Base-by-base conservation (phyloP, 2,888 invertebrate species). In the Apamea monoglypha region DNA sequence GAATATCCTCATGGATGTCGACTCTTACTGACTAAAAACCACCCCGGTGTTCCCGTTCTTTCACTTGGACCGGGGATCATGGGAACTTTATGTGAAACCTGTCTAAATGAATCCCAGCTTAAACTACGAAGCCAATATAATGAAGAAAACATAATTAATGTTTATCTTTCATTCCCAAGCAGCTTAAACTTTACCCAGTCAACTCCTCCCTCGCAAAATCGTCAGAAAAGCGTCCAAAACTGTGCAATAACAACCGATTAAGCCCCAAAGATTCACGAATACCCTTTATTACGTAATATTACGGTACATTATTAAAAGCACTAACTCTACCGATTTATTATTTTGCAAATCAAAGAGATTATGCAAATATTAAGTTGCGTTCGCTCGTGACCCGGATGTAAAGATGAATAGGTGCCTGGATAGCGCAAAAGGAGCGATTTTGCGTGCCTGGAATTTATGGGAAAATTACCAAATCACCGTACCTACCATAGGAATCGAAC, bases 311-410 rank as follows among this genome's bases (percentile, higher is more conserved):
- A 91, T 91, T 90, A 90, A 93, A 92, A 91, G 88, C 88, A 86
- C 88, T 86, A 87, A 90, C 81, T 89, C 87, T 74, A 81, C 67
- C 71, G 81, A 89, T 90, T 83, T 92, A 93, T 93, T 93, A 92
- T 93, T 93, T 92, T 88, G 90, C 90, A 91, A 94, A 94, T 92
- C 93, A 92, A 92, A 92, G 91, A 91, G 93, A 94, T 94, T 93
- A 94, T 93, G 92, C 92, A 87, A 89, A 90, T 89, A 82, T 75
- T 61, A 74, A 82, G 82, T 84, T 74, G 82, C 79, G 86, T 74
- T 85, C 59, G 73, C 69, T 81, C 47, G 72, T 70, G 12, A 36
- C 77, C 25, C 2, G 21, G 86, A 86, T 59, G 0, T 63, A 21
- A 2, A 44, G n/a, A 32, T 12, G 16, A 69, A 18, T 18, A 18